These are phyloP conservation scores for Heliconius himera DNA, from an alignment of 1,140 invertebrate genomes.

Conservation along the genomic window DNA sequence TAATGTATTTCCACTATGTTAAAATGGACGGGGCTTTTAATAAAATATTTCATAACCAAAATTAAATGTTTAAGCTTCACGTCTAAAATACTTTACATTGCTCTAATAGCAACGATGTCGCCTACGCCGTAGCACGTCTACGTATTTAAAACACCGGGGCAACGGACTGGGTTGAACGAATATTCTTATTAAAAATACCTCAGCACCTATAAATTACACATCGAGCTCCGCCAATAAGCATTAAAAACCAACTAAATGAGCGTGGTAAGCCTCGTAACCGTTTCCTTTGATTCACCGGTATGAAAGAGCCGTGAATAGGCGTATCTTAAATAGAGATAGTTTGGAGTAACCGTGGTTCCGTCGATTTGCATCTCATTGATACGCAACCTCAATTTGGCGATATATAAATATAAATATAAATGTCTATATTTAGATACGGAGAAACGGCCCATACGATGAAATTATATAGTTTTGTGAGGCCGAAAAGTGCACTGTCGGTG, in stretches of 20 bases:
- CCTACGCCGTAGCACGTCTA: conserved; percentile 15
- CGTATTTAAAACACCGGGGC: background rate
- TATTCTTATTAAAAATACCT: conserved; percentile 14
- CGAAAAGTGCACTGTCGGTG: conserved; percentile 71
- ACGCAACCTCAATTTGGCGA: background rate
- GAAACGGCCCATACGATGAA: background rate
- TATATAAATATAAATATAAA: conserved; percentile 10
- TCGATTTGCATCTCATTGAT: conserved; percentile 2
- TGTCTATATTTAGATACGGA: background rate
- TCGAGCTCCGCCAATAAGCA: background rate
- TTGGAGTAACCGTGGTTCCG: background rate
- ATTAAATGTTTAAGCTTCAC: conserved; percentile 11
- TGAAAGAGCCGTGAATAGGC: conserved; percentile 7
- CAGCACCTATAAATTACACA: background rate
- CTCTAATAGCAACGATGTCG: conserved; percentile 12
- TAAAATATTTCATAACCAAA: conserved; percentile 14
- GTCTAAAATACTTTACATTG: conserved; percentile 14
- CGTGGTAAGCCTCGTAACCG: background rate
- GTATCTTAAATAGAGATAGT: conserved; percentile 4
- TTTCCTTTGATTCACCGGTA: conserved; percentile 7
- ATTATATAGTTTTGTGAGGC: conserved; percentile 26
- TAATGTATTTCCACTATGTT: conserved; percentile 14
- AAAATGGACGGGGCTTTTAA: conserved; percentile 3
- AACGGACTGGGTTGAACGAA: background rate
- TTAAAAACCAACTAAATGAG: conserved; percentile 9